Evolutionary conservation across 2,797 vertebrate species (phyloP).

Genomic region (Nyctalus aviator): DNA sequence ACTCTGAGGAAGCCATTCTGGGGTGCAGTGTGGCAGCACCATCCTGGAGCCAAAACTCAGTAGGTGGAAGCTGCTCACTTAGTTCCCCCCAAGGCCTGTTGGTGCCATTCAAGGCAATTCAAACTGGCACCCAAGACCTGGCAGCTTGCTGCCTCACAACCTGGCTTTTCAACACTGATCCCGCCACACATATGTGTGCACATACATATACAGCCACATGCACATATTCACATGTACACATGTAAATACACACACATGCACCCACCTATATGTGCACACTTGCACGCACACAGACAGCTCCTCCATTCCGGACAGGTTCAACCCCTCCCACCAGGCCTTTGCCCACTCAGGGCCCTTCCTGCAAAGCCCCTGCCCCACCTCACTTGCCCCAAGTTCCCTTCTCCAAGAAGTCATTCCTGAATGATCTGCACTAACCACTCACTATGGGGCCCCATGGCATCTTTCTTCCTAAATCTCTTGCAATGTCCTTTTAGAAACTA

Average conservation of each 20-base stretch:
- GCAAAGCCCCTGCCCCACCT: neutral
- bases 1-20: fast-evolving
- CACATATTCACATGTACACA: neutral
- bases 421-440: fast-evolving
- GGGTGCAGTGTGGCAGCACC: fast-evolving
- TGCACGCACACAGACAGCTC: neutral
- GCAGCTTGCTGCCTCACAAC: slow-evolving; percentile 58
- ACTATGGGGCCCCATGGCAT: fast-evolving
- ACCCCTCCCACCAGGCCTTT: neutral
- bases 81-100: neutral
- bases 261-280: too few species aligned
- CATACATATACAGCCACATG: too few species aligned
- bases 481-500: neutral
- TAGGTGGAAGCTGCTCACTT: neutral
- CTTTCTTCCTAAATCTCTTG: neutral
- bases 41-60: neutral
- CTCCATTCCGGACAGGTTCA: neutral
- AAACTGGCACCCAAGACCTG: neutral
- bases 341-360: neutral
- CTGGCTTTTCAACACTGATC: neutral
- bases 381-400: neutral
- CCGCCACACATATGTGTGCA: neutral
- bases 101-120: neutral
- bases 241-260: neutral
- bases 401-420: neutral